Base-by-base conservation (phyloP, 2,113 vertebrate species). In the Dicentrarchus labrax region DNA sequence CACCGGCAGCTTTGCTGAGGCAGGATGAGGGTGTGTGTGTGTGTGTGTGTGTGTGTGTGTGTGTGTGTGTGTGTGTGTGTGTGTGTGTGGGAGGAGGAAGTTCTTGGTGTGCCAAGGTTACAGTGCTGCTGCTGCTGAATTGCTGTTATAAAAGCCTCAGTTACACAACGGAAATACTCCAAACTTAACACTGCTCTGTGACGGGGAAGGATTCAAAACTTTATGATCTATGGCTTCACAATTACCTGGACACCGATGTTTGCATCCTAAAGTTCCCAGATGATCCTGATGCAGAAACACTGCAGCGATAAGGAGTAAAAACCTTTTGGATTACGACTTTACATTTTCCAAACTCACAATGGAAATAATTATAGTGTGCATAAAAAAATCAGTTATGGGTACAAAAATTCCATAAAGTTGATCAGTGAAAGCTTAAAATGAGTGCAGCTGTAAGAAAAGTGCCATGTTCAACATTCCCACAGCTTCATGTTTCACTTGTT, bases 91-190 rank as follows among this genome's bases (percentile, higher is more conserved):
- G 86, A 73, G 82, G 61, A 82, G 83, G 90, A 90, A 88, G 90
- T 89, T 79, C 67, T 90, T 22, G 48, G 56, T 68, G 83, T 71
- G 86, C 87, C 83, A 73, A 82, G 86, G 91, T 90, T 90, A 91
- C 71, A 47, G 66, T 80, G 74, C 80, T 80, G 56, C 80, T 75
- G 59, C 66, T 83, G 54, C 80, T 68, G 78, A 89, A 61, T 65
- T 13, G n/a, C 65, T 84, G 84, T 77, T 85, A 78, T 87, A 91
- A 90, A 90, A 86, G 66, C 80, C 43, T 74, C 60, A 10, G 80
- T 87, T 90, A 80, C 84, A 84, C 85, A 86, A 82, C 56, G 62
- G 71, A 84, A 87, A 84, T 4, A 72, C 78, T 75, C 74, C 68
- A 85, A 83, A 87, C 76, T 77, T 62, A 57, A 39, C 17, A 19